A percentile compares a stretch with the other conserved stretches of the same genome.
Conservation (phyloP, 2,113 vertebrate genomes). For the Odontesthes bonariensis region DNA sequence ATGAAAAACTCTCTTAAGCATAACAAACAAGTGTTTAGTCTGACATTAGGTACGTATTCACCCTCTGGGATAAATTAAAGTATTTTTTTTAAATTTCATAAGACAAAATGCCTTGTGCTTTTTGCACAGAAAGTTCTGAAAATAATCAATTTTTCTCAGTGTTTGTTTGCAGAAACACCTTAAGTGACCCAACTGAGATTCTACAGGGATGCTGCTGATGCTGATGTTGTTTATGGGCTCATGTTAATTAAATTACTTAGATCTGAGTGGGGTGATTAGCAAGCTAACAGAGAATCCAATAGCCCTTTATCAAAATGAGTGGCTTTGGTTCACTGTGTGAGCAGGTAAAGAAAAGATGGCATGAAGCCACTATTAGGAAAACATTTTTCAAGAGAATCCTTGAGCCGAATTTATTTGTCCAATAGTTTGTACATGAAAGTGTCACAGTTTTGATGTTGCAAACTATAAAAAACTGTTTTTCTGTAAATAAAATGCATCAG, state of each 20-base stretch:
- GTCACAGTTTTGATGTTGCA: conserved; percentile 32
- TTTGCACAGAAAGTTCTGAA: conserved; percentile 24
- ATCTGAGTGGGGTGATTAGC: conserved; percentile 71
- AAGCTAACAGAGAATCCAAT: conserved; percentile 71
- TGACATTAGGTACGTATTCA: neutral
- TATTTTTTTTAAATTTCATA: conserved; percentile 1
- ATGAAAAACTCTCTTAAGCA: conserved; percentile 22
- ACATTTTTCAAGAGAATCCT: conserved; percentile 7
- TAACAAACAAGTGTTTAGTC: conserved; percentile 8
- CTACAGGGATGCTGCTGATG: conserved; percentile 35
- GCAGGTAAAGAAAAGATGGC: conserved; percentile 9
- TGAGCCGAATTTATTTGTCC: conserved; percentile 56
- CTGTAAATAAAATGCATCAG: neutral
- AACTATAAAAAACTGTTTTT: neutral
- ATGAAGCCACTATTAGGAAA: conserved; percentile 13
- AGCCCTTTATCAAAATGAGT: conserved; percentile 75
- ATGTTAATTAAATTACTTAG: conserved; percentile 74
- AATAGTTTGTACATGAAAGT: conserved; percentile 47
- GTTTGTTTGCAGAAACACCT: conserved; percentile 39
- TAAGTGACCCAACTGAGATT: conserved; percentile 26
- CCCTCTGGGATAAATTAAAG: conserved; percentile 2
- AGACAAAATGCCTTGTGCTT: conserved; percentile 3
- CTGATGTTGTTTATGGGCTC: conserved; percentile 66
- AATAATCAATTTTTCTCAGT: conserved; percentile 17
- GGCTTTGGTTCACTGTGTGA: conserved; percentile 53